Conservation (phyloP, 2,888 invertebrate genomes). For the Orthosia gothica region DNA sequence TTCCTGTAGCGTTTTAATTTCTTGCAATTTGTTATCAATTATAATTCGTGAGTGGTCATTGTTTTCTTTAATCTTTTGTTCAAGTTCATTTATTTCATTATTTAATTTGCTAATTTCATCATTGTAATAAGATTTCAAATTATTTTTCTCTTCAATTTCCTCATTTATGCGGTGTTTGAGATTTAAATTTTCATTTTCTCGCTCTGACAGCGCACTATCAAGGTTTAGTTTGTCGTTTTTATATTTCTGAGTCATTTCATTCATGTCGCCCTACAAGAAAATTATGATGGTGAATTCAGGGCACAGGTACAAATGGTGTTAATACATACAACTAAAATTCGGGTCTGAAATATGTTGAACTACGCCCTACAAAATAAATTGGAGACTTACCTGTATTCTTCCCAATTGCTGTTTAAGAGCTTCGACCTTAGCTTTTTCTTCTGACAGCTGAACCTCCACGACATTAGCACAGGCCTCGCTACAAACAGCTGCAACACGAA, state of each 20-base stretch:
- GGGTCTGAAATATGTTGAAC: neutral
- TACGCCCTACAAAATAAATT: neutral
- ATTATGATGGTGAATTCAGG: slow-evolving; percentile 2
- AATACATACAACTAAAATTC: neutral
- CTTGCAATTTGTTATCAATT: slow-evolving; percentile 80
- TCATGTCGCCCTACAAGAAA: slow-evolving; percentile 75
- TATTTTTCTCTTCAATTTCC: slow-evolving; percentile 82
- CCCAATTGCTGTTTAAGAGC: slow-evolving; percentile 82
- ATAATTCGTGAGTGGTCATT: slow-evolving; percentile 74
- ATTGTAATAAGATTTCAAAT: slow-evolving; percentile 76
- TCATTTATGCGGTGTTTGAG: slow-evolving; percentile 84
- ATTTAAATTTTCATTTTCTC: slow-evolving; percentile 79
- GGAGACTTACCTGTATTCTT: slow-evolving; percentile 78
- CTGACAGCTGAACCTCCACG: slow-evolving; percentile 86
- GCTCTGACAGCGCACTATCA: slow-evolving; percentile 75
- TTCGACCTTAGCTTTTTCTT: slow-evolving; percentile 85
- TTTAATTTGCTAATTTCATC: slow-evolving; percentile 82
- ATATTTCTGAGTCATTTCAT: slow-evolving; percentile 72
- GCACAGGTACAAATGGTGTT: neutral
- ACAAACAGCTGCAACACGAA: slow-evolving; percentile 75
- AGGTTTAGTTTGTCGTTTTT: slow-evolving; percentile 75
- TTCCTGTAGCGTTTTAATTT: slow-evolving; percentile 84
- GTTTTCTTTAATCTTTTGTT: slow-evolving; percentile 80
- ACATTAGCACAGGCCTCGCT: slow-evolving; percentile 87
- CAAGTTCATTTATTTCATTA: slow-evolving; percentile 83